Percentiles rank a stretch among this genome's conserved stretches.
Evolutionary conservation across 2,888 invertebrate genomes (phyloP).

Genomic region (Ophion obscuratus): DNA sequence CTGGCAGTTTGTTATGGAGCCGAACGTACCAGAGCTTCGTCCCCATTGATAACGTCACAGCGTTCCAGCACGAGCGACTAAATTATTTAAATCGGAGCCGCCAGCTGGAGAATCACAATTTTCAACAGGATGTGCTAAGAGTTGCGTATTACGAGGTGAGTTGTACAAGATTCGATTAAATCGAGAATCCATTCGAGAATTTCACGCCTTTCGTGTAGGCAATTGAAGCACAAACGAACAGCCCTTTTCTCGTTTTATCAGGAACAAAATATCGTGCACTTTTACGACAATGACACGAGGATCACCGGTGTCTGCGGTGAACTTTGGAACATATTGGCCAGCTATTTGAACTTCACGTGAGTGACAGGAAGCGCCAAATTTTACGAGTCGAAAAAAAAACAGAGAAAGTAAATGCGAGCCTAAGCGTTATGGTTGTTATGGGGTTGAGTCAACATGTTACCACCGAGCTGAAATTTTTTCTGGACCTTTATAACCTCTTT

Average conservation of each 20-base stretch:
- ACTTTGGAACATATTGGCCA: slow-evolving; percentile 66
- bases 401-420: background rate
- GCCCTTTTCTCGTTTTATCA: background rate
- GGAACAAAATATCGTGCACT: slow-evolving; percentile 42
- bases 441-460: too few relatives aligned
- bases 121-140: slow-evolving; percentile 53
- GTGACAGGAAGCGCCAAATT: background rate
- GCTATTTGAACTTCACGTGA: slow-evolving; percentile 72
- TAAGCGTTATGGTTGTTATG: too few relatives aligned
- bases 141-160: slow-evolving; percentile 66
- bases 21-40: slow-evolving; percentile 65
- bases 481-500: too few relatives aligned
- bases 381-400: background rate
- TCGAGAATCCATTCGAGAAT: background rate
- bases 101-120: slow-evolving; percentile 57
- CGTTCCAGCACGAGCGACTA: slow-evolving; percentile 29
- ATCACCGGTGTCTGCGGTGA: slow-evolving; percentile 67
- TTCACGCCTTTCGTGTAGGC: background rate
- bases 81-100: slow-evolving; percentile 48
- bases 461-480: too few relatives aligned
- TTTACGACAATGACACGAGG: slow-evolving; percentile 55
- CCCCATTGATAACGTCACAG: slow-evolving; percentile 48
- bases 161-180: background rate
- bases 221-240: background rate
- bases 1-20: slow-evolving; percentile 67